These are phyloP conservation scores for Yponomeuta cagnagella DNA, from an alignment of 2,888 invertebrate species.

Conservation along the genomic window DNA sequence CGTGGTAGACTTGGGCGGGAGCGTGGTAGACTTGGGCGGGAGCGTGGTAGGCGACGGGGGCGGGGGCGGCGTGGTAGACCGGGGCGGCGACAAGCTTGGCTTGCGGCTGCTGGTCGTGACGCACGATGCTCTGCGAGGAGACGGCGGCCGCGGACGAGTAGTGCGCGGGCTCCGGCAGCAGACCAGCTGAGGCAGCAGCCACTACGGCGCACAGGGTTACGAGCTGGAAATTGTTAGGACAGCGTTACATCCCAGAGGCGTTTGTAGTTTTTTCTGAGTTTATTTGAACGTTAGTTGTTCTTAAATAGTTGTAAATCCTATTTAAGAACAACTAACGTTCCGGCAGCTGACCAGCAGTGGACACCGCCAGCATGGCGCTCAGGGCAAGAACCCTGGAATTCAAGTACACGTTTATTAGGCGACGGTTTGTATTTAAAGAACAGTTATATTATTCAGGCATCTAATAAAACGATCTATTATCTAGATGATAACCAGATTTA, in stretches of 20 bases:
- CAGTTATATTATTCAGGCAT: too few relatives aligned
- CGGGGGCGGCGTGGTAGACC: constrained; percentile 26
- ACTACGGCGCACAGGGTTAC: constrained; percentile 41
- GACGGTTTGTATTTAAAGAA: too few relatives aligned
- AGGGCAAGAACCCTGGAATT: constrained; percentile 26
- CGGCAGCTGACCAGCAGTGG: constrained; percentile 36
- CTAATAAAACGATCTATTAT: too few relatives aligned
- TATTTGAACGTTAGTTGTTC: too few relatives aligned
- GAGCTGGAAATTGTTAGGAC: constrained; percentile 32
- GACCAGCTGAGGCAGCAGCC: constrained; percentile 35
- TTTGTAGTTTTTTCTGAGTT: constrained; percentile 19
- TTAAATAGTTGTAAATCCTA: too few relatives aligned
- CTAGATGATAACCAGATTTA: too few relatives aligned
- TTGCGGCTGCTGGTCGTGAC: constrained; percentile 42
- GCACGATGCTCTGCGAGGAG: constrained; percentile 50
- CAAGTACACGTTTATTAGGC: neutral
- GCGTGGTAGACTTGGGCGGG: constrained; percentile 24
- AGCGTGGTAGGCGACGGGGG: constrained; percentile 25
- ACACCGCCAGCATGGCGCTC: constrained; percentile 34
- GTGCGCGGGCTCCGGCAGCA: constrained; percentile 42
- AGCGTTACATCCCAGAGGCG: too few relatives aligned
- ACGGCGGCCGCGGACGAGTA: constrained; percentile 43
- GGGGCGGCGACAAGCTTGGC: constrained; percentile 27
- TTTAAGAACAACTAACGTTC: constrained; percentile 19
- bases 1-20: constrained; percentile 29